Conservation (phyloP, 2,888 invertebrate species). For the Polyploca ridens region DNA sequence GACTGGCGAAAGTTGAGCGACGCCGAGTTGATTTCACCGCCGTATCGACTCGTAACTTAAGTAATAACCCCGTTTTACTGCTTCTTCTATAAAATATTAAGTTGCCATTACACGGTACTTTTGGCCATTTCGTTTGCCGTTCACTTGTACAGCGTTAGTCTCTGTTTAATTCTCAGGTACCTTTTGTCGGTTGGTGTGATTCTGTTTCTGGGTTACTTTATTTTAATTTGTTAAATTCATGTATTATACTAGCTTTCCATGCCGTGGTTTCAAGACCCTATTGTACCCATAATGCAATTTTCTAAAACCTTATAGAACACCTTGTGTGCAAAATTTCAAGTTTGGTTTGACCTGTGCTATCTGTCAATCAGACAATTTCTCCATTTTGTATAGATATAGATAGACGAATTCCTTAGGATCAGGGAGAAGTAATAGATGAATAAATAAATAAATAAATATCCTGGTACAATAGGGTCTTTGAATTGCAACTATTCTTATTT, state of each 20-base stretch:
- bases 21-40: slow-evolving; percentile 44
- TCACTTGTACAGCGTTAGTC: background rate
- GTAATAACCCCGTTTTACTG: slow-evolving; percentile 16
- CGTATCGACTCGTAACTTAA: slow-evolving; percentile 15
- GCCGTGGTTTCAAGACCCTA: no score
- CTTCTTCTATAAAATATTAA: slow-evolving; percentile 9
- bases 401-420: no score
- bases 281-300: no score
- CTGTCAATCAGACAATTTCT: no score
- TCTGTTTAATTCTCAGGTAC: background rate
- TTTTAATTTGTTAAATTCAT: background rate
- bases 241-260: background rate
- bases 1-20: slow-evolving; percentile 45
- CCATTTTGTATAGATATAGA: no score
- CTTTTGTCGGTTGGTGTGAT: background rate
- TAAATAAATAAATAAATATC: no score
- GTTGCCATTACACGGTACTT: slow-evolving; percentile 9
- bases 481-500: no score
- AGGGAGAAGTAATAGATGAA: no score
- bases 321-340: no score
- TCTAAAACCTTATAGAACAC: no score
- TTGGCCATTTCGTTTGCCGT: slow-evolving; percentile 8
- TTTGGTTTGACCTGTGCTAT: no score
- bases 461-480: no score
- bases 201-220: background rate